Base-by-base conservation (phyloP, 2,797 vertebrate genomes). In the Amblyopsis hoosieri region DNA sequence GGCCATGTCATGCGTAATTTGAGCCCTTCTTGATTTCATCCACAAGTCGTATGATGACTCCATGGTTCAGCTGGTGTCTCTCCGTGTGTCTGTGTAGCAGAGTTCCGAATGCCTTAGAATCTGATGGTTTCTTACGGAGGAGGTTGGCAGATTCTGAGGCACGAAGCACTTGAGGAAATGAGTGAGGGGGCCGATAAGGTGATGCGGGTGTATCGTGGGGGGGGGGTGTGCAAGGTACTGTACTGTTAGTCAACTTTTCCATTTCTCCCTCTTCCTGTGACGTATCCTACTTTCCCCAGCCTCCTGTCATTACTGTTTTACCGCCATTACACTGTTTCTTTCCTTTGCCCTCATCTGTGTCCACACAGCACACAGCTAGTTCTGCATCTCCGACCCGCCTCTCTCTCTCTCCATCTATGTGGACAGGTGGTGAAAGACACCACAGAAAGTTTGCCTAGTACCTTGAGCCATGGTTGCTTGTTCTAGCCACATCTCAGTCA, bases 181-280 rank as follows among this genome's bases (percentile, higher is more conserved):
- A 54, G 72, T 71, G 66, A 69, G 45, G 72, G 64, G 73, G 70
- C 67, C 78, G 80, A 80, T 72, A 76, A 74, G 62, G 47, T 59
- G 60, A 69, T 62, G 2, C 69, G 37, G 37, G 37, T 42, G 37
- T 42, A 42, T 42, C 9, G 37, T 9, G 72, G 47, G 67, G 62
- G 31, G 29, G 31, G 62, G 42, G 1, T 10, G 51, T 59, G 63
- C 61, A 5, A 1, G 13, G 37, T 1, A 7, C 15, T 50, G 55
- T 17, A 15, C 12, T 37, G 5, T 54, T 54, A 48, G 58, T 57
- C 53, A 55, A 55, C 53, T 50, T 47, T 57, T 49, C 11, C 66
- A 29, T 70, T 49, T 23, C 15, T 51, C 50, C 23, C 60, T 45
- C 37, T 65, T 29, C 49, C 75, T 46, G 42, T 64, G 57, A 45